Evolutionary conservation across 2,113 vertebrate genomes (phyloP), one percentile per base, ranked within the genome.

Genomic region (Pleuronectes platessa): DNA sequence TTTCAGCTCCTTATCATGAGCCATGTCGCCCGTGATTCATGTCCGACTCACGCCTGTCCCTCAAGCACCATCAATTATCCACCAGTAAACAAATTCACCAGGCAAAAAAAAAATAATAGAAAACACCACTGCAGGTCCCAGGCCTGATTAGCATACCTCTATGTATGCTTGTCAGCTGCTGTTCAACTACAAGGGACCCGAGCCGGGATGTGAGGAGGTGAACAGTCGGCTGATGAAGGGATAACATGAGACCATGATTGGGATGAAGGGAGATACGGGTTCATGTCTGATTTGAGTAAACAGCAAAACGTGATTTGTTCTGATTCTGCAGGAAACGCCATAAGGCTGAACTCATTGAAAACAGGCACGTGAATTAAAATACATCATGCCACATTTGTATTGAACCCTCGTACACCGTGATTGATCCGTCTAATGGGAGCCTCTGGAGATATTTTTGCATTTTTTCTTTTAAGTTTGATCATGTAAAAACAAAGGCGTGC

Each of bases 51-150:
- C 93, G 92, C 93, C 94, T 93, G 96, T 97, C 96, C 96, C 97
- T 95, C 95, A 96, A 97, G 97, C 96, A 95, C 95, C 96, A 98
- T 99, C 97, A 98, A 98, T 98, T 97, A 97, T 93, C 95, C 94
- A 90, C 95, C 96, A 94, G 94, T 95, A 98, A 97, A 97, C 96
- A 98, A 97, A 96, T 94, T 88, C 92, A 88, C 92, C 81, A 89
- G 94, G 96, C 74, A 79, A 76, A 79, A 67, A 66, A 70, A 61
- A 55, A 71, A 47, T n/a, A 31, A 31, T 31, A 51, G 58, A 67
- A 27, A 42, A 42, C 94, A 95, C 89, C 88, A 90, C 89, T 93
- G 87, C 81, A 92, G 92, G 91, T 95, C 91, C 89, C 91, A 82
- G 87, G 83, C 89, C 83, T 94, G 92, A 95, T 94, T 90, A 78